Base-by-base conservation (phyloP, 2,113 vertebrate species). In the Rhabdomys dilectus region DNA sequence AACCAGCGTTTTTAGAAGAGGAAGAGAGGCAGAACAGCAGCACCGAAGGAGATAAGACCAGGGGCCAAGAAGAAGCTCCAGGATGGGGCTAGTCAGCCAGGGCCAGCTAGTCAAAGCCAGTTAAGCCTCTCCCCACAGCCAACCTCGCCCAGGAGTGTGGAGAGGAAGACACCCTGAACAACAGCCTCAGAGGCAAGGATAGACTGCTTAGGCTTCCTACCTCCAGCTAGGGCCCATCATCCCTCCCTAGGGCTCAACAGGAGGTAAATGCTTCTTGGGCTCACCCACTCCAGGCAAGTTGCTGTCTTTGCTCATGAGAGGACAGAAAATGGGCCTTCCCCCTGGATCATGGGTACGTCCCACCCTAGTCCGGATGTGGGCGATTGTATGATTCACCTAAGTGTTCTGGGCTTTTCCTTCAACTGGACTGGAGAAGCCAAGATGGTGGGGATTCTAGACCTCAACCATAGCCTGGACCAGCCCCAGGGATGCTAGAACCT, bases 1-100 rank as follows among this genome's bases (percentile, higher is more conserved):
- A 70, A 60, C 51, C 53, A 5, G 42, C 0, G 42, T 34, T 90
- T 76, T 70, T 68, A 19, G 42, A 66, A 36, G 21, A 84, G 36
- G 0, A 21, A 56, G 60, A 0, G 0, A 42, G 29, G 39, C 7
- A 64, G 72, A 70, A 19, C 21, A 21, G 21, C 45, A 15, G 51
- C 4, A 36, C 0, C 13, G 19, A 22, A 75, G 45, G 66, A 93
- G 82, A 31, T 11, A 21, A 48, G 39, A 16, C 26, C 2, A 0
- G 29, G 3, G 24, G 22, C 51, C 45, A 56, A 78, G 75, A 90
- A 31, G 73, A 76, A 24, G 88, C 11, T 10, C 39, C 24, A 0
- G 10, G 26, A 60, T 10, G 13, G 36, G 75, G 56, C 42, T 39
- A 56, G 51, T 31, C 17, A 13, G 22, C 64, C 34, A 29, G 60